Conservation (phyloP, 2,797 vertebrate genomes). For the Astyanax mexicanus region DNA sequence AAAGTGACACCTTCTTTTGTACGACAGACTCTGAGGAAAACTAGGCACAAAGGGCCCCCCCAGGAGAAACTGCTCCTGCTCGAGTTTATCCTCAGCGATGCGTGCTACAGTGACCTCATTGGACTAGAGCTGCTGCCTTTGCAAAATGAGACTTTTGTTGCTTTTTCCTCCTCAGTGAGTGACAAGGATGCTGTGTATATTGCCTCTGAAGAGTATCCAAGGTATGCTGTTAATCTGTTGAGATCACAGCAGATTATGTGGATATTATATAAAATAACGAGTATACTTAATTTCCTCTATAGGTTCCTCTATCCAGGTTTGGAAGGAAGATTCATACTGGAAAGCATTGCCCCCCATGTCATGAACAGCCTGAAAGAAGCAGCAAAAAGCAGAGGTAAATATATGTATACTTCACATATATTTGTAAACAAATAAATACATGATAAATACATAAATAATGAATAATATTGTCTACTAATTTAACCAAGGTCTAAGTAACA, state of each 20-base stretch:
- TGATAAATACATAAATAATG: too few species aligned
- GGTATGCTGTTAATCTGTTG: conserved; percentile 78
- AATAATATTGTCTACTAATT: too few species aligned
- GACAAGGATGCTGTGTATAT: conserved; percentile 95
- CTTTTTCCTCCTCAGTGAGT: conserved; percentile 90
- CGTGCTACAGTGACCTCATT: conserved; percentile 91
- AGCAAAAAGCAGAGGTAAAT: conserved; percentile 92
- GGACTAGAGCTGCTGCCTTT: conserved; percentile 94
- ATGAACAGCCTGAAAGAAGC: conserved; percentile 90
- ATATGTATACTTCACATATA: not conserved
- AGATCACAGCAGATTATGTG: too few species aligned
- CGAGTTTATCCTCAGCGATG: conserved; percentile 90
- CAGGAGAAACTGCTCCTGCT: conserved; percentile 89
- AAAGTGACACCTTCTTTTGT: conserved; percentile 89
- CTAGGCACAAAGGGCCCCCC: conserved; percentile 79
- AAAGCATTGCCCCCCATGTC: conserved; percentile 87
- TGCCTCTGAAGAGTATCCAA: conserved; percentile 90
- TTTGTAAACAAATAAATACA: too few species aligned
- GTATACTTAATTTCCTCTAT: conserved; percentile 37
- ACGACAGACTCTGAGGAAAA: conserved; percentile 89
- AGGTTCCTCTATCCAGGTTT: conserved; percentile 95
- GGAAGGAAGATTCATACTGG: conserved; percentile 89
- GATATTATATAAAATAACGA: not conserved
- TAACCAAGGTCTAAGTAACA: too few species aligned
- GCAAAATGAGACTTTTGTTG: conserved; percentile 87